phyloP scores from a whole-genome alignment of 2,888 invertebrate genomes.

The Tetropium fuscum region DNA sequence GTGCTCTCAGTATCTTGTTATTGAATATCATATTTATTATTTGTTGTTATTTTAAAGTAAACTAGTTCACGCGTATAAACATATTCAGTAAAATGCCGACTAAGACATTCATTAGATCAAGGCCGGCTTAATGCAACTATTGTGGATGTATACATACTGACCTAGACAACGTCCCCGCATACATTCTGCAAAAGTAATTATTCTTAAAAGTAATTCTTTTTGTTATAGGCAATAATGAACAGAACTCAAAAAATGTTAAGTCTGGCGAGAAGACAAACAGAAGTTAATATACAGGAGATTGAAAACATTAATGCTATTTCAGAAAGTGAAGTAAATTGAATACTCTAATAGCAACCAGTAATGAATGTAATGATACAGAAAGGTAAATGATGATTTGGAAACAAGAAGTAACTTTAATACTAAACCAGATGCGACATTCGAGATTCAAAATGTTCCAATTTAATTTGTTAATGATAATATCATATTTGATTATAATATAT shows the following conservation, averaged over 20 bases:
- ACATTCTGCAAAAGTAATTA: too few species aligned
- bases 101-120: too few species aligned
- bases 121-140: too few species aligned
- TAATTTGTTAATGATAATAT: constrained; percentile 4
- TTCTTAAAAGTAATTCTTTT: background rate
- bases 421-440: constrained; percentile 3
- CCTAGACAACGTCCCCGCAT: too few species aligned
- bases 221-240: background rate
- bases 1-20: too few species aligned
- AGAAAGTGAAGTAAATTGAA: constrained; percentile 2
- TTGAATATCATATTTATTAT: too few species aligned
- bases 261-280: constrained; percentile 1
- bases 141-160: too few species aligned
- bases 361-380: constrained; percentile 6
- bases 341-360: background rate
- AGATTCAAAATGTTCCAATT: constrained; percentile 5
- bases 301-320: constrained; percentile 6
- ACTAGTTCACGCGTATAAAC: too few species aligned
- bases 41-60: too few species aligned
- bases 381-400: constrained; percentile 5
- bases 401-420: constrained; percentile 5
- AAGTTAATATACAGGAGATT: background rate
- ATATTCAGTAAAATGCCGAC: too few species aligned
- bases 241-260: background rate
- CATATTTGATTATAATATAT: constrained; percentile 6